Evolutionary conservation across 2,113 vertebrate species (phyloP).

Genomic region (Phylloscopus trochilus): DNA sequence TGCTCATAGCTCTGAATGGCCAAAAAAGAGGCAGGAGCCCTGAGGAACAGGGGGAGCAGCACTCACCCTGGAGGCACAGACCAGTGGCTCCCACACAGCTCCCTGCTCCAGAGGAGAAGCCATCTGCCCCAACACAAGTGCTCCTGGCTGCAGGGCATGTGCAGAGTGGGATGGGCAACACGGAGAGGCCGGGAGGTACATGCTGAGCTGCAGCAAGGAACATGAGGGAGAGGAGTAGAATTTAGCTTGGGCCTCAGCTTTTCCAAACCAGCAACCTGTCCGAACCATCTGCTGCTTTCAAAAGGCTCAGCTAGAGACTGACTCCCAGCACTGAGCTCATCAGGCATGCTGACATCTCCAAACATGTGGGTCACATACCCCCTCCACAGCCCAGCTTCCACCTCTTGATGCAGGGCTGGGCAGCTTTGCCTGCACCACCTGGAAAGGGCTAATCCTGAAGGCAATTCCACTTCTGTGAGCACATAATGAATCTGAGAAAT

Average conservation of each 20-base stretch:
- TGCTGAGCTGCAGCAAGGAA: background rate
- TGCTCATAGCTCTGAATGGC: background rate
- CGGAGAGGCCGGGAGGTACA: background rate
- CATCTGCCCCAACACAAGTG: fast-evolving
- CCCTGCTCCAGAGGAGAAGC: background rate
- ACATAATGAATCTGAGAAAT: background rate
- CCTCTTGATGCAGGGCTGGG: fast-evolving
- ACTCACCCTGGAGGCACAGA: fast-evolving
- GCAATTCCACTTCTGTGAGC: background rate
- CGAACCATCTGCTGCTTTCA: background rate
- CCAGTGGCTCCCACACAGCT: background rate
- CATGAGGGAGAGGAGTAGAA: background rate
- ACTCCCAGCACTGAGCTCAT: background rate
- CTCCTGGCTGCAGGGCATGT: fast-evolving
- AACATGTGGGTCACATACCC: fast-evolving
- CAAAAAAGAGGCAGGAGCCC: background rate
- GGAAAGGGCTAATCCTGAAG: background rate
- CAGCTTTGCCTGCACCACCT: background rate
- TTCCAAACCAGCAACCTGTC: background rate
- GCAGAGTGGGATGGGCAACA: background rate
- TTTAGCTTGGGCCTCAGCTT: background rate
- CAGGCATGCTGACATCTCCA: fast-evolving
- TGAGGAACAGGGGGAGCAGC: background rate
- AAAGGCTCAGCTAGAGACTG: background rate
- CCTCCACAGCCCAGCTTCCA: fast-evolving